Conservation (phyloP, 2,797 vertebrate species). For the Adrianichthys oophorus region DNA sequence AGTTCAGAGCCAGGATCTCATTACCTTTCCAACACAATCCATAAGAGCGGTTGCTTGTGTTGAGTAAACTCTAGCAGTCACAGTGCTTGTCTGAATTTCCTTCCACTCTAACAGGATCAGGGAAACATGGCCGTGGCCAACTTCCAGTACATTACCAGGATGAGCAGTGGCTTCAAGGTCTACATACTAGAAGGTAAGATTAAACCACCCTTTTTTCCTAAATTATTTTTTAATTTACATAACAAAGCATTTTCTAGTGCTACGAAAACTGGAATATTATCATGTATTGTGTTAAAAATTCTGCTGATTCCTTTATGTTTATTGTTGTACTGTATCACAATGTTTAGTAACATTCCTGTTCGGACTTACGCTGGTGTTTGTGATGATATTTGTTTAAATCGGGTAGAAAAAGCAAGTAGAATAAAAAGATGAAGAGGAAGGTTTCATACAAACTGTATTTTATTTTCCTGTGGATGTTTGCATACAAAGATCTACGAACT, state of each 20-base stretch:
- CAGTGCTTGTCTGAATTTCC: conserved; percentile 37
- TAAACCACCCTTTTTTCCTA: not conserved
- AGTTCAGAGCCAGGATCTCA: conserved; percentile 62
- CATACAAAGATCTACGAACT: too few species aligned
- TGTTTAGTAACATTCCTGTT: too few species aligned
- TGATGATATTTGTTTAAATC: too few species aligned
- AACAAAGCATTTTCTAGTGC: too few species aligned
- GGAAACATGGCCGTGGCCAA: conserved; percentile 81
- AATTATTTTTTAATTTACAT: not conserved
- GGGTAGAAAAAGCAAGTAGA: not conserved
- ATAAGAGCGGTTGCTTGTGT: conserved; percentile 56
- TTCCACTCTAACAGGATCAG: conserved; percentile 42
- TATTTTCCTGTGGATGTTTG: not conserved
- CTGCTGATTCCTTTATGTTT: too few species aligned
- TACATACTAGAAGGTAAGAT: conserved; percentile 83
- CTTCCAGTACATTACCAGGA: conserved; percentile 83
- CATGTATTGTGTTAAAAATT: too few species aligned
- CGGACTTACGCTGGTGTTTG: too few species aligned
- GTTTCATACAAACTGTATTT: not conserved
- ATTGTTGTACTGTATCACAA: too few species aligned
- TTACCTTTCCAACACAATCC: conserved; percentile 62
- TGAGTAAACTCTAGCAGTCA: conserved; percentile 37
- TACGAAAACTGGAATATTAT: too few species aligned
- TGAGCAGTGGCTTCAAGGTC: conserved; percentile 86
- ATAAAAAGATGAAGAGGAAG: not conserved